phyloP scores from a whole-genome alignment of 92 coral and sea anemone genomes.

The Pocillopora grandis region DNA sequence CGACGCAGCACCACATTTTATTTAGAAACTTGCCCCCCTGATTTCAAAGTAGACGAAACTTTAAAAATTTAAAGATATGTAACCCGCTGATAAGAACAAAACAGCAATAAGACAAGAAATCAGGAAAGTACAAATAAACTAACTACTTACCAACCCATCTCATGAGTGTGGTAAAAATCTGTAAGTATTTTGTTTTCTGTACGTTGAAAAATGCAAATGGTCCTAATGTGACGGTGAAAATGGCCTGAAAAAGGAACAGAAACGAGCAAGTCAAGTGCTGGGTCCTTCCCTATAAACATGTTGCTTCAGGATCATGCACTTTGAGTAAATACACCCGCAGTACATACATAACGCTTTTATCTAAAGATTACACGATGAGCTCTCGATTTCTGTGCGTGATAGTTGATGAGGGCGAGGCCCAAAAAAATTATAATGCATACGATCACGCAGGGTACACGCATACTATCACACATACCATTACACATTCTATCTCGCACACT shows the following conservation, averaged over 20 bases:
- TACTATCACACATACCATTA: too few species aligned
- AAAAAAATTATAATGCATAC: too few species aligned
- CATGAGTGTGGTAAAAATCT: constrained; percentile 77
- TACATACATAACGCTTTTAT: too few species aligned
- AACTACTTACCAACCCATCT: constrained; percentile 86
- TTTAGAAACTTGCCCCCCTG: too few species aligned
- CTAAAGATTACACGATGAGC: too few species aligned
- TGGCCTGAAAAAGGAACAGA: constrained; percentile 54
- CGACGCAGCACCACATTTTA: too few species aligned
- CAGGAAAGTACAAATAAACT: neutral
- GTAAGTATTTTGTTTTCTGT: constrained; percentile 97
- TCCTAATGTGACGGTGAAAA: constrained; percentile 78
- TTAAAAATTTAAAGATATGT: neutral
- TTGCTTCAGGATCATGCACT: neutral
- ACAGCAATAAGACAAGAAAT: too few species aligned
- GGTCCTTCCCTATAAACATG: neutral
- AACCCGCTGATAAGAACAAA: neutral
- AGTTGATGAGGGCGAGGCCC: too few species aligned
- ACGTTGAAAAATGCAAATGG: constrained; percentile 97
- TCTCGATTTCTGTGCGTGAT: too few species aligned
- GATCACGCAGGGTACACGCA: too few species aligned
- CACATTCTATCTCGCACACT: too few species aligned
- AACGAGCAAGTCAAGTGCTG: neutral
- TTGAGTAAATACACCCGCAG: neutral
- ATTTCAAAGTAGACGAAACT: too few species aligned